Conservation (phyloP, 2,113 vertebrate genomes). For the Megaceryle torquata region DNA sequence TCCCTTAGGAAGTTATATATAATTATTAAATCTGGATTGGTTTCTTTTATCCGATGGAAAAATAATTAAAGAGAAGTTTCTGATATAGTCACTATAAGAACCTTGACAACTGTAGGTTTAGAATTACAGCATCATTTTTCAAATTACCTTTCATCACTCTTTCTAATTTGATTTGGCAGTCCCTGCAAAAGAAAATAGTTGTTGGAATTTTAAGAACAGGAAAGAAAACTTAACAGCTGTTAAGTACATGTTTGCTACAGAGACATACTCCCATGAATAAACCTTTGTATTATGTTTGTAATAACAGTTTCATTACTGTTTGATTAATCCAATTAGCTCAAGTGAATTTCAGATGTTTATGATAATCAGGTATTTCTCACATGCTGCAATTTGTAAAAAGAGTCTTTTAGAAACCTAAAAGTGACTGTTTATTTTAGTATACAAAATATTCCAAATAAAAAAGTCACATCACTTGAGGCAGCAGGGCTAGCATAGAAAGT, state of each 20-base stretch:
- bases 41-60: neutral
- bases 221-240: neutral
- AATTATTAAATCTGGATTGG: neutral
- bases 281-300: neutral
- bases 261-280: neutral
- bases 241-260: neutral
- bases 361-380: neutral
- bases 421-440: neutral
- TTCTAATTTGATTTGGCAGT: neutral
- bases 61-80: neutral
- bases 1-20: neutral
- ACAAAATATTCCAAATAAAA: neutral
- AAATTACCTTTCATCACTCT: neutral
- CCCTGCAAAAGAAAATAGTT: neutral
- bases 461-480: neutral
- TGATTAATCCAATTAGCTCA: neutral
- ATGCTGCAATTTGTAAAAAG: neutral
- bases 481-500: neutral
- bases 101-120: neutral
- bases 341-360: neutral
- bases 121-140: neutral
- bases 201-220: neutral
- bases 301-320: neutral
- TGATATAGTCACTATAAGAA: neutral
- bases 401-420: neutral